Conservation (phyloP, 92 coral and sea anemone genomes). For the Zoanthus sansibaricus region DNA sequence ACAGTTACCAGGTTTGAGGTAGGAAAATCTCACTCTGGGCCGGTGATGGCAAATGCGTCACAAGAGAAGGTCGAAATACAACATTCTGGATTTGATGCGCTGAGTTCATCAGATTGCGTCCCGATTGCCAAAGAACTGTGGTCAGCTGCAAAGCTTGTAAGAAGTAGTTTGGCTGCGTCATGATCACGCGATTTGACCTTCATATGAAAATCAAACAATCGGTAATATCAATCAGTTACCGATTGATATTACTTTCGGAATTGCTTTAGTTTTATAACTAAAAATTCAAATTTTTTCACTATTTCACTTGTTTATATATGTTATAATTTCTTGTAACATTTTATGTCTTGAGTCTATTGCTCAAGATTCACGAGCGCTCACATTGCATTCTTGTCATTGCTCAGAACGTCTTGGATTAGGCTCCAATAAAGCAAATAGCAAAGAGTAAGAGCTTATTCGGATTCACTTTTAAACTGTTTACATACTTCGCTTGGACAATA, state of each 20-base stretch:
- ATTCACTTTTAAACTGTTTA: too few relatives aligned
- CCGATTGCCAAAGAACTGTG: background rate
- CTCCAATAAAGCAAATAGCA: too few relatives aligned
- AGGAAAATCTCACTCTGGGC: background rate
- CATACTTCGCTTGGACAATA: too few relatives aligned
- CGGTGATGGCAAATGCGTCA: background rate
- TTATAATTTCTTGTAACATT: too few relatives aligned
- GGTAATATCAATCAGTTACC: background rate
- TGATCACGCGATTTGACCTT: background rate
- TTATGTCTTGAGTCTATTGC: too few relatives aligned
- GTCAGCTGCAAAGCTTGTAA: slow-evolving; percentile 29
- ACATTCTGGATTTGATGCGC: slow-evolving; percentile 1
- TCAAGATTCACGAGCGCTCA: too few relatives aligned
- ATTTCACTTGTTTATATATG: background rate
- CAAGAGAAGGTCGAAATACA: background rate
- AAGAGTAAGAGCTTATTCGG: too few relatives aligned
- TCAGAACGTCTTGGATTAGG: too few relatives aligned
- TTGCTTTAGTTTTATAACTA: background rate
- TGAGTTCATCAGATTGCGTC: background rate
- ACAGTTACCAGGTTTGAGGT: slow-evolving; percentile 3
- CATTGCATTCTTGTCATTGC: too few relatives aligned
- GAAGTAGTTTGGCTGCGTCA: background rate
- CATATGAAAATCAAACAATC: too few relatives aligned
- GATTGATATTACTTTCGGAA: background rate
- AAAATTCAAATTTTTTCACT: background rate